These are phyloP conservation scores for Lordiphosa clarofinis DNA, from an alignment of 1,140 invertebrate genomes.

Conservation along the genomic window DNA sequence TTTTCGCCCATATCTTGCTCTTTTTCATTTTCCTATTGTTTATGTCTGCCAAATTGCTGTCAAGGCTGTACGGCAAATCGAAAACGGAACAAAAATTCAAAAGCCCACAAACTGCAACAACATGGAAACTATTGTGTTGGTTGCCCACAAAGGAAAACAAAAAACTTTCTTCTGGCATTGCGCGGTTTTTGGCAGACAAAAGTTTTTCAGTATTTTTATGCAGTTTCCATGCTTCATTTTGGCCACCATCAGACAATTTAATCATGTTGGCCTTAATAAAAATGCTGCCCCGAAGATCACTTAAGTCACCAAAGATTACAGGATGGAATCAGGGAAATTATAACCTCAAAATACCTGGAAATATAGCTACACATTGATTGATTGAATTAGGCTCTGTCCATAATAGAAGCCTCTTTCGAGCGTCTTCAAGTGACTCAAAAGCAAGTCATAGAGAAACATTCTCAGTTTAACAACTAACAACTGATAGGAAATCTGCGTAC, in stretches of 20 bases:
- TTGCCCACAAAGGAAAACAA: slow-evolving; percentile 1
- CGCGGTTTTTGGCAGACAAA: slow-evolving; percentile 42
- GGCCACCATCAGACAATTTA: slow-evolving; percentile 26
- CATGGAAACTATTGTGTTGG: slow-evolving; percentile 17
- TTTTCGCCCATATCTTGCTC: slow-evolving; percentile 5
- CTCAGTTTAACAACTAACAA: no score
- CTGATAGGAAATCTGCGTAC: not conserved
- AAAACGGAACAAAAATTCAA: slow-evolving; percentile 28
- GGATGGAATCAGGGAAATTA: slow-evolving; percentile 29
- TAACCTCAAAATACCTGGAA: not conserved
- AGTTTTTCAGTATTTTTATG: slow-evolving; percentile 19
- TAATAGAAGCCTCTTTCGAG: no score
- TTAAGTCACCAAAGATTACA: slow-evolving; percentile 29
- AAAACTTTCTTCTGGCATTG: slow-evolving; percentile 48
- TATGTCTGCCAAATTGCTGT: slow-evolving; percentile 69
- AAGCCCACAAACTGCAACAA: slow-evolving; percentile 46
- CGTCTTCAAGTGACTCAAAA: no score
- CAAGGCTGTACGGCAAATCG: slow-evolving; percentile 42
- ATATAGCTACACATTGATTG: not conserved
- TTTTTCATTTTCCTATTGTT: slow-evolving; percentile 42
- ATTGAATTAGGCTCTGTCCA: not conserved
- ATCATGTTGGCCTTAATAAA: slow-evolving; percentile 25
- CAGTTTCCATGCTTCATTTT: not conserved
- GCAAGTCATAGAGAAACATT: no score
- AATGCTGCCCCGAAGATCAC: slow-evolving; percentile 25